A percentile compares a stretch with the other conserved stretches of the same genome.
Evolutionary conservation across 2,797 vertebrate species (phyloP).

Genomic region (Manis javanica): DNA sequence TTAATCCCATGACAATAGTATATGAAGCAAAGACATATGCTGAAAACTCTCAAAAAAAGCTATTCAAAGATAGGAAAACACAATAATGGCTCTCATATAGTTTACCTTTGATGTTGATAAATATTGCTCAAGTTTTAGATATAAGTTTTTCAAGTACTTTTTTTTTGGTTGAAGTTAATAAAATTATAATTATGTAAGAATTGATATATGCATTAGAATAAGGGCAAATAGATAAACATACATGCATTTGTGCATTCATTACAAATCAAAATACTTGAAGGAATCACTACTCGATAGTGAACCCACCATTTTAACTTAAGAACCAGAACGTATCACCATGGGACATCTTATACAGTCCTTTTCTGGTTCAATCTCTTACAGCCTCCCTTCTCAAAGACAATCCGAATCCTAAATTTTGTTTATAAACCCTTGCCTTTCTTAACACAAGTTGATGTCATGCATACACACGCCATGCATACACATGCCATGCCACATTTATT

Average conservation of each 20-base stretch:
- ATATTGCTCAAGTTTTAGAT: background rate
- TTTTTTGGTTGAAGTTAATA: background rate
- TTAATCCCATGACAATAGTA: background rate
- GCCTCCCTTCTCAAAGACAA: background rate
- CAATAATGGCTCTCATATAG: no score
- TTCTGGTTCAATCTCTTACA: background rate
- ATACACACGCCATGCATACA: background rate
- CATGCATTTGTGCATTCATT: background rate
- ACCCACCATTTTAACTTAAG: background rate
- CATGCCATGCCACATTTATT: background rate
- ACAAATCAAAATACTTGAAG: background rate
- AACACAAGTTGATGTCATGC: background rate
- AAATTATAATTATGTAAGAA: background rate
- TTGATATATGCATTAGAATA: background rate
- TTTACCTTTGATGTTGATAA: background rate
- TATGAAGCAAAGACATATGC: background rate
- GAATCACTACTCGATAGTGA: background rate
- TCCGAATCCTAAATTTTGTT: background rate
- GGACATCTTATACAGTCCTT: background rate
- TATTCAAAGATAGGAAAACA: background rate
- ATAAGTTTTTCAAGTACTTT: background rate
- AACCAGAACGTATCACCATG: background rate
- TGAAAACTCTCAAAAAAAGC: background rate
- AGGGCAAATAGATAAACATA: background rate
- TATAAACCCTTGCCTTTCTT: background rate